Base-by-base conservation (phyloP, 2,113 vertebrate genomes). In the Bombycilla garrulus region DNA sequence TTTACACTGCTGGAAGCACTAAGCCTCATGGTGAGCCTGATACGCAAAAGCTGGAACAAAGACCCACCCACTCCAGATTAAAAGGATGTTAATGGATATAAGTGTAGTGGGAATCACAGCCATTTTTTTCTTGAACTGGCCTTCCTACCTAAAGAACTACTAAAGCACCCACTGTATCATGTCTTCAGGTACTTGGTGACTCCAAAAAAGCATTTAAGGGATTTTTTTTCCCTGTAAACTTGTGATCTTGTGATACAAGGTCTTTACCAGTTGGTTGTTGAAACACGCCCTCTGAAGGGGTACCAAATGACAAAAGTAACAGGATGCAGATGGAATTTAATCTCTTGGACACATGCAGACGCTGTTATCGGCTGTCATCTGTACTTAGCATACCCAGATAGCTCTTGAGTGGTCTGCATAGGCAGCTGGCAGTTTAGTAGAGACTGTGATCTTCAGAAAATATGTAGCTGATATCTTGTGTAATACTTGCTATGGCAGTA, bases 361-460 rank as follows among this genome's bases (percentile, higher is more conserved):
- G 2, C 35, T 82, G 45, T 91, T 90, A 95, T 73, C 47, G 0
- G 25, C 26, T 92, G 86, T 94, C 80, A 74, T 92, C 92, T 86
- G 80, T 66, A 48, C 35, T 95, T 93, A 88, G 81, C 76, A 71
- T 92, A 92, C 86, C 71, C 80, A 86, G 53, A 81, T 92, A 95
- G 69, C 60, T 95, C 90, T 40, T 64, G 64, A 93, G 88, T 88
- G 88, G 92, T 86, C 91, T 93, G 78, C 66, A 45, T 65, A 79
- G 87, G 29, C 81, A 93, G 53, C 78, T 93, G 85, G 82, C 64
- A 90, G 64, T 81, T 94, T 28, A 77, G 62, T 77, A 66, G 83
- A 86, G 86, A 92, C 83, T 54, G 51, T 64, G 71, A 81, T 95
- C 92, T 95, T 83, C 45, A 73, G 42, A 93, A 96, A 94, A 81